Conservation (phyloP, 2,888 invertebrate genomes). For the Acleris literana region DNA sequence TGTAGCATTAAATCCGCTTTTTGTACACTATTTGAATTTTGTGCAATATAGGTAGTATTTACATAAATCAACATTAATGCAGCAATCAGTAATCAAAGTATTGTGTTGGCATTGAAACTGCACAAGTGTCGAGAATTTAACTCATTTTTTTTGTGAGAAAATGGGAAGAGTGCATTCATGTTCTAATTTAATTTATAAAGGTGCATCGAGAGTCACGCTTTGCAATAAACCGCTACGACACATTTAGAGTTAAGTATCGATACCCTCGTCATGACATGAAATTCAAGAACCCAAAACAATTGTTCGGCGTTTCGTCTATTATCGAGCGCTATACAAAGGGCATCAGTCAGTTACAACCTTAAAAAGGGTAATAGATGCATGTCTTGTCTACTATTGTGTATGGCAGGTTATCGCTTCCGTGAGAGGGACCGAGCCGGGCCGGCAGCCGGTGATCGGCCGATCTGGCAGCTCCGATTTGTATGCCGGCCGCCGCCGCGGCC, state of each 20-base stretch:
- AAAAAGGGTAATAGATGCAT: constrained; percentile 80
- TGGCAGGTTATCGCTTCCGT: constrained; percentile 78
- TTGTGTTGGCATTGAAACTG: no score
- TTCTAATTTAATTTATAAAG: background rate
- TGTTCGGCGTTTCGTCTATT: constrained; percentile 52
- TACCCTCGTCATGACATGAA: background rate
- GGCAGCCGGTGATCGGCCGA: constrained; percentile 40
- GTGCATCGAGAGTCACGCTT: background rate
- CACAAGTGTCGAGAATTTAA: no score
- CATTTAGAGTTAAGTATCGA: background rate
- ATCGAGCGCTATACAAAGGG: constrained; percentile 62
- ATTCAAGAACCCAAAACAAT: constrained; percentile 38
- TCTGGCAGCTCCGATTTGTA: constrained; percentile 46
- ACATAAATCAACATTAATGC: no score
- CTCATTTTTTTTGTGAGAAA: no score
- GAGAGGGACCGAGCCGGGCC: constrained; percentile 60
- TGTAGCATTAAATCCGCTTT: no score
- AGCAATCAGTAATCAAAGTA: no score
- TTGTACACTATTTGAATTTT: no score
- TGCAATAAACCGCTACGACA: background rate
- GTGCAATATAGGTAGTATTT: no score
- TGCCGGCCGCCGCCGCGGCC: constrained; percentile 58
- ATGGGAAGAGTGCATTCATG: background rate
- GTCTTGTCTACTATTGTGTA: constrained; percentile 79
- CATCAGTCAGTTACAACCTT: constrained; percentile 62